Evolutionary conservation across 2,888 invertebrate species (phyloP).

Genomic region (Danaus chrysippus): DNA sequence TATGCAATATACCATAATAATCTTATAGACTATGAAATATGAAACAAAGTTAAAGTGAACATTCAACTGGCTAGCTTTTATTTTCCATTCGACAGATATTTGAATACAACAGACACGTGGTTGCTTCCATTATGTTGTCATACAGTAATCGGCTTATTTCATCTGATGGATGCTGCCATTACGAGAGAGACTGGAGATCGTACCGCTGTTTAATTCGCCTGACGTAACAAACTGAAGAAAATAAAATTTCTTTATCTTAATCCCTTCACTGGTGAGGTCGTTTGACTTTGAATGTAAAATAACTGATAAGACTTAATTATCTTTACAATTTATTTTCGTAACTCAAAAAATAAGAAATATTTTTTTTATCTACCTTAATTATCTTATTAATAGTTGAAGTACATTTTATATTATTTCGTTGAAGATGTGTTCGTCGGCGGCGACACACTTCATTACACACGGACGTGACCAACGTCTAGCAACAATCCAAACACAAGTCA

Average conservation of each 20-base stretch:
- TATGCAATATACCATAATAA: too few relatives aligned
- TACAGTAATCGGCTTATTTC: slow-evolving; percentile 22
- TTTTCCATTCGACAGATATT: not conserved
- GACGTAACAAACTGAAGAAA: slow-evolving; percentile 8
- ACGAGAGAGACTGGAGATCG: slow-evolving; percentile 8
- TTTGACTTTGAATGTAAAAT: not conserved
- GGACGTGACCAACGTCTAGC: slow-evolving; percentile 5
- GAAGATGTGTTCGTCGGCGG: slow-evolving; percentile 11
- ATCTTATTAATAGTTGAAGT: too few relatives aligned
- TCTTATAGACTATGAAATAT: too few relatives aligned
- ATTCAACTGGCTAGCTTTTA: too few relatives aligned
- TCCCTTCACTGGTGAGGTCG: not conserved
- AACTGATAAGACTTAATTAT: not conserved
- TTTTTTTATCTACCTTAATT: too few relatives aligned
- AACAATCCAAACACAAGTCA: not conserved
- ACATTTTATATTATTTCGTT: too few relatives aligned
- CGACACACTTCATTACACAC: slow-evolving; percentile 8
- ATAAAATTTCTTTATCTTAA: not conserved
- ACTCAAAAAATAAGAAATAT: too few relatives aligned
- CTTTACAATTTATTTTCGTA: too few relatives aligned
- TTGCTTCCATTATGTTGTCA: slow-evolving; percentile 23
- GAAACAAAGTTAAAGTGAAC: too few relatives aligned
- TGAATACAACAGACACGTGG: not conserved
- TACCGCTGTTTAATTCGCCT: slow-evolving; percentile 11
- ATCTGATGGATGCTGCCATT: slow-evolving; percentile 39